phyloP scores from a whole-genome alignment of 2,888 invertebrate species.

The Empis livida region DNA sequence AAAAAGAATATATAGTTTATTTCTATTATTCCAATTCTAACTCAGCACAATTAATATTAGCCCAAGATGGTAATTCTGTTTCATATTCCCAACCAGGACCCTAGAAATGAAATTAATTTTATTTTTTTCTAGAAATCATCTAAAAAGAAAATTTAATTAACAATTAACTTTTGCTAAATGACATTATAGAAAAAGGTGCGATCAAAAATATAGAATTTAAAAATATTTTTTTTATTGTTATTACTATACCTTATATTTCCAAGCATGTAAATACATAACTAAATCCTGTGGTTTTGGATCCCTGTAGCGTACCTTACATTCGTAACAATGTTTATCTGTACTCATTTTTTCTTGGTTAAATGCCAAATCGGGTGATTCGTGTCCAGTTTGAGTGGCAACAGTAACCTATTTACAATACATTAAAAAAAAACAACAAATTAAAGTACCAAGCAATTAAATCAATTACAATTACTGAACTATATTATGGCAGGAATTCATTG shows the following conservation, averaged over 20 bases:
- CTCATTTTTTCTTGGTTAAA: conserved; percentile 61
- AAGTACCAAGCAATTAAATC: no score
- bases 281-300: conserved; percentile 87
- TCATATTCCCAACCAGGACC: conserved; percentile 92
- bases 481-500: no score
- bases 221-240: not conserved
- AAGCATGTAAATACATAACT: conserved; percentile 92
- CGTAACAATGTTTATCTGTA: conserved; percentile 78
- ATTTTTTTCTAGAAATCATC: not conserved
- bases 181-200: no score
- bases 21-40: conserved; percentile 37
- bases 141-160: no score
- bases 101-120: conserved; percentile 36
- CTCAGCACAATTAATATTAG: conserved; percentile 70
- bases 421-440: not conserved
- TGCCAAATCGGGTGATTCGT: conserved; percentile 52
- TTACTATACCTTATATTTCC: conserved; percentile 70
- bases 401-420: conserved; percentile 44
- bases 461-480: no score
- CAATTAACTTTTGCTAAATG: not conserved
- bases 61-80: conserved; percentile 88
- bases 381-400: conserved; percentile 77
- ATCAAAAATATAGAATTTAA: not conserved
- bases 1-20: not conserved
- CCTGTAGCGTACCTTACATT: conserved; percentile 82